Evolutionary conservation across 2,113 vertebrate species (phyloP).

Genomic region (Hydrochoerus hydrochaeris): DNA sequence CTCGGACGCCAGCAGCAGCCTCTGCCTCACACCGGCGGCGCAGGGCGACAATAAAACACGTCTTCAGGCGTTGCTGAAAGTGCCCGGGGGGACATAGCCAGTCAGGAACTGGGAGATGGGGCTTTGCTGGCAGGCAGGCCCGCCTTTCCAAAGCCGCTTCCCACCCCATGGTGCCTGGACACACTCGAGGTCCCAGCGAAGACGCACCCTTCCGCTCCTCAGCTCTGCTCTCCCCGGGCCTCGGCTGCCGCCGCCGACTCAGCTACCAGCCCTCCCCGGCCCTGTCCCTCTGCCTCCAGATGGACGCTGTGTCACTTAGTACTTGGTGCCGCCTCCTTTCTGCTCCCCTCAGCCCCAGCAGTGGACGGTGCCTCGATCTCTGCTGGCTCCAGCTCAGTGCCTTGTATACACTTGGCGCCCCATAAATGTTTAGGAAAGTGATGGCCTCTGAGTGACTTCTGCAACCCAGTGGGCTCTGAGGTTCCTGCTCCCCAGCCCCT

Average conservation of each 20-base stretch:
- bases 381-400: background rate
- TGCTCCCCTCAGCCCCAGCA: background rate
- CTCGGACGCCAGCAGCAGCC: background rate
- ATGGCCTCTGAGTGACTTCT: background rate
- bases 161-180: background rate
- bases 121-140: background rate
- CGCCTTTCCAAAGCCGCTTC: background rate
- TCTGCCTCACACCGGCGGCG: background rate
- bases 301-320: rapidly evolving
- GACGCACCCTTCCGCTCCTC: background rate
- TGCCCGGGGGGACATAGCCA: background rate
- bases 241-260: background rate
- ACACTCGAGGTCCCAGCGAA: background rate
- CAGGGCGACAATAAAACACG: background rate
- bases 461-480: background rate
- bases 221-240: background rate
- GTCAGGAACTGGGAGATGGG: background rate
- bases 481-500: background rate
- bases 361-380: background rate
- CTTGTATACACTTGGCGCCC: background rate
- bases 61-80: background rate
- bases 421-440: background rate
- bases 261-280: background rate
- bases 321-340: background rate
- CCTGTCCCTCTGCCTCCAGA: background rate